A percentile compares a stretch with the other conserved stretches of the same genome.
Conservation (phyloP, 2,797 vertebrate species). For the Botia almorhae region DNA sequence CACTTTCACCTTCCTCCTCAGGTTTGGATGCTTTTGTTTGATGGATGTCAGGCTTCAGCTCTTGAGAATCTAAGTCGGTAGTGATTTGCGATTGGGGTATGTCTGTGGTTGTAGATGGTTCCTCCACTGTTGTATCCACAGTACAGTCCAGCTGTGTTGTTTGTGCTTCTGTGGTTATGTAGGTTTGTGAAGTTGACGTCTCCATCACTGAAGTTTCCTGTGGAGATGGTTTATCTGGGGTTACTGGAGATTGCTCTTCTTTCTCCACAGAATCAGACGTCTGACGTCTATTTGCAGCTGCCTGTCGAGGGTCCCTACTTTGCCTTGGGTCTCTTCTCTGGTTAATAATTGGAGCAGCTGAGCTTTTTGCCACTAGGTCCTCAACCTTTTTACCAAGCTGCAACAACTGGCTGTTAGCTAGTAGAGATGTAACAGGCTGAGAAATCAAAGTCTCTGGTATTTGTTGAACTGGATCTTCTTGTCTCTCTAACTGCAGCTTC, state of each 20-base stretch:
- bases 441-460: slow-evolving; percentile 83
- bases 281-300: slow-evolving; percentile 67
- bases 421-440: slow-evolving; percentile 81
- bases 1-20: slow-evolving; percentile 67
- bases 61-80: slow-evolving; percentile 19
- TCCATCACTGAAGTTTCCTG: slow-evolving; percentile 28
- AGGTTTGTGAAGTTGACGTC: slow-evolving; percentile 58
- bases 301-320: slow-evolving; percentile 89
- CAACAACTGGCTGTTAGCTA: slow-evolving; percentile 81
- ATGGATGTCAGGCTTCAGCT: background rate
- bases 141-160: slow-evolving; percentile 31
- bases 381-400: slow-evolving; percentile 84
- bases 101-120: slow-evolving; percentile 32
- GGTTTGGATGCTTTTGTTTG: slow-evolving; percentile 50
- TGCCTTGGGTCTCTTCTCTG: slow-evolving; percentile 86
- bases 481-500: slow-evolving; percentile 83
- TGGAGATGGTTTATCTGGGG: slow-evolving; percentile 46
- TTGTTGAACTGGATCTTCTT: slow-evolving; percentile 80
- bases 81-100: slow-evolving; percentile 16
- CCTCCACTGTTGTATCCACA: slow-evolving; percentile 23
- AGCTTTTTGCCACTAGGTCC: slow-evolving; percentile 76
- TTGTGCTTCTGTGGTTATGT: slow-evolving; percentile 36
- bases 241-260: slow-evolving; percentile 61
- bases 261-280: slow-evolving; percentile 68
- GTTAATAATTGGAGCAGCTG: slow-evolving; percentile 76